Percentiles rank a stretch among this genome's conserved stretches.
phyloP scores from a whole-genome alignment of 2,888 invertebrate species.

The Philonicus albiceps region DNA sequence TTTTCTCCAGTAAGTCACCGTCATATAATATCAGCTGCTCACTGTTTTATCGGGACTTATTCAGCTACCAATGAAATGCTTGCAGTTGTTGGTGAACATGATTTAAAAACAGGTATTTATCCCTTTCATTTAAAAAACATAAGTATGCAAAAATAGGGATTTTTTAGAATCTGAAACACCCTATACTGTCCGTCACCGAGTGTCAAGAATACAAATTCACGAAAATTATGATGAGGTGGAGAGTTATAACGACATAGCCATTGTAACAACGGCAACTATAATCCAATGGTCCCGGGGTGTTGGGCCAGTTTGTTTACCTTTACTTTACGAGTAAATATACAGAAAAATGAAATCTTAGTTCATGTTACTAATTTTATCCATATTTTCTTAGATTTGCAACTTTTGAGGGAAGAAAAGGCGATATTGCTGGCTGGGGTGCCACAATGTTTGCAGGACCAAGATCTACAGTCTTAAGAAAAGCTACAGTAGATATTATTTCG shows the following conservation, averaged over 20 bases:
- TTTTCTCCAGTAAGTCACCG: slow-evolving; percentile 57
- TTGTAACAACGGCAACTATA: slow-evolving; percentile 61
- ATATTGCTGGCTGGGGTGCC: slow-evolving; percentile 68
- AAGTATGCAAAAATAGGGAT: not conserved
- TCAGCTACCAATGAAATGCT: slow-evolving; percentile 55
- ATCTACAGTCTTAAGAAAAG: slow-evolving; percentile 65
- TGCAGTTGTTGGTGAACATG: slow-evolving; percentile 67
- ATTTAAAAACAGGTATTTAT: slow-evolving; percentile 61
- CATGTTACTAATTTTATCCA: not conserved
- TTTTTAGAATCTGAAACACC: slow-evolving; percentile 46
- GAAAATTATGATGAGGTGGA: slow-evolving; percentile 55
- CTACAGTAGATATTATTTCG: slow-evolving; percentile 64
- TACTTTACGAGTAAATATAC: slow-evolving; percentile 35
- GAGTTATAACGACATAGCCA: slow-evolving; percentile 66
- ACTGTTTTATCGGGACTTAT: slow-evolving; percentile 61
- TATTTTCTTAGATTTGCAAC: not conserved
- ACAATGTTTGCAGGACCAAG: slow-evolving; percentile 65
- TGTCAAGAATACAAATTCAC: slow-evolving; percentile 63
- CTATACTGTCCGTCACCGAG: slow-evolving; percentile 63
- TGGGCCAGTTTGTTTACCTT: slow-evolving; percentile 70
- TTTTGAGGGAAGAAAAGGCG: slow-evolving; percentile 46
- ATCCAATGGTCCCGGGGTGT: slow-evolving; percentile 66
- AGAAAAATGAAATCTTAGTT: not conserved
- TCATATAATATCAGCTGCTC: slow-evolving; percentile 67
- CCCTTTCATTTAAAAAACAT: not conserved